Conservation (phyloP, 1,140 invertebrate species). For the Charaxes varanes region DNA sequence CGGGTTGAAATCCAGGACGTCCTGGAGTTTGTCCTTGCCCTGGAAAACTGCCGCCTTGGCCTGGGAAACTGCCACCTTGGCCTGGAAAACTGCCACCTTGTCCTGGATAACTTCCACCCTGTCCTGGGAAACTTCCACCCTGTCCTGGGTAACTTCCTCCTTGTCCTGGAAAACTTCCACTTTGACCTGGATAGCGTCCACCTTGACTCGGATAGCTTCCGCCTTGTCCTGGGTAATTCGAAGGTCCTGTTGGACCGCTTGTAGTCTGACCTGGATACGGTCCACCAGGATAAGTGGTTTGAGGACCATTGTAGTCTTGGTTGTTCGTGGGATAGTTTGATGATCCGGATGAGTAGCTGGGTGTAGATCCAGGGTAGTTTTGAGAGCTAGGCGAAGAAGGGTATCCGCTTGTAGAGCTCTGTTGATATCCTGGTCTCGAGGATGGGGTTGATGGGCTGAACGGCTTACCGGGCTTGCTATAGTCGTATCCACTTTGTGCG, state of each 20-base stretch:
- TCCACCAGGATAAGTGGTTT: conserved; percentile 29
- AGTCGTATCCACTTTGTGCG: conserved; percentile 74
- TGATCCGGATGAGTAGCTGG: conserved; percentile 45
- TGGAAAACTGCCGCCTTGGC: no score
- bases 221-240: conserved; percentile 23
- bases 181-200: not conserved
- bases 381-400: conserved; percentile 25
- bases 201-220: conserved; percentile 8
- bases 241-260: conserved; percentile 14
- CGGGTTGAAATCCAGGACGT: conserved; percentile 25
- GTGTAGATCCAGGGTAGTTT: conserved; percentile 24
- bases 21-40: conserved; percentile 28
- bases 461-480: conserved; percentile 71
- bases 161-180: conserved; percentile 16
- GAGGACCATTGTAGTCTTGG: conserved; percentile 35
- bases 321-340: conserved; percentile 41
- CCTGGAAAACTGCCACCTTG: conserved; percentile 26
- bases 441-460: conserved; percentile 48
- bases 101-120: conserved; percentile 17
- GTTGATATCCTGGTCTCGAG: conserved; percentile 30
- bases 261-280: conserved; percentile 26
- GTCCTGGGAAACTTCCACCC: conserved; percentile 14
- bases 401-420: conserved; percentile 30
- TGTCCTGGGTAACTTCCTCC: conserved; percentile 6
- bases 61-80: conserved; percentile 13